Base-by-base conservation (phyloP, 2,888 invertebrate genomes). In the Parelbella ahira region DNA sequence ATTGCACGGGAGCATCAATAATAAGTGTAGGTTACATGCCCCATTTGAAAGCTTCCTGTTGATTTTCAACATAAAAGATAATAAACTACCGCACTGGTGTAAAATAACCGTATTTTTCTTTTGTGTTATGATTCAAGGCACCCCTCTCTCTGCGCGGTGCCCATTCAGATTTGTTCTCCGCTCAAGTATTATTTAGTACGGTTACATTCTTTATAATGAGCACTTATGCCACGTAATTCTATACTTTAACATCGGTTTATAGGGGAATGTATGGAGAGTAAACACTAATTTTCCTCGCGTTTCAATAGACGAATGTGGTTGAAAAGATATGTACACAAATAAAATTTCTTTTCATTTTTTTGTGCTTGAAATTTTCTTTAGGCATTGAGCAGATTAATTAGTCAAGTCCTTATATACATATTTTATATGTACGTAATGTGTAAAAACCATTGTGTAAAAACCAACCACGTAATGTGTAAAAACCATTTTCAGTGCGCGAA, bases 11-110 rank as follows among this genome's bases (percentile, higher is more conserved):
- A 70, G 79, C 83, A 74, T 80, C 81, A 75, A 77, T 78, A 78
- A 76, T 82, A 86, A 87, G 84, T 86, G 78, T 86, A 81, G 84
- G 86, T 86, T 87, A 86, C 82, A 87, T 84, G 84, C 83, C 78
- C 83, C 83, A 86, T 87, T 86, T 83, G 75, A 73, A 83, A 70
- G 79, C 75, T 84, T 86, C 86, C 86, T 84, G 86, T 87, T 84
- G 86, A 84, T 83, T 84, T 86, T 84, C 65, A 77, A 69, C 77
- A 83, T 82, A 80, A 84, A 81, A 79, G 84, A 84, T 86, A 83
- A n/a, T 83, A 83, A 86, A 84, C 84, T 86, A 84, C 86, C 86
- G 68, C 86, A 80, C 62, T 82, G 74, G 84, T 82, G 84, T 84
- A 84, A 86, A 87, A 86, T 84, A 84, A 82, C 77, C 75, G 78